phyloP scores from a whole-genome alignment of 2,113 vertebrate species.

The Leptosomus discolor region DNA sequence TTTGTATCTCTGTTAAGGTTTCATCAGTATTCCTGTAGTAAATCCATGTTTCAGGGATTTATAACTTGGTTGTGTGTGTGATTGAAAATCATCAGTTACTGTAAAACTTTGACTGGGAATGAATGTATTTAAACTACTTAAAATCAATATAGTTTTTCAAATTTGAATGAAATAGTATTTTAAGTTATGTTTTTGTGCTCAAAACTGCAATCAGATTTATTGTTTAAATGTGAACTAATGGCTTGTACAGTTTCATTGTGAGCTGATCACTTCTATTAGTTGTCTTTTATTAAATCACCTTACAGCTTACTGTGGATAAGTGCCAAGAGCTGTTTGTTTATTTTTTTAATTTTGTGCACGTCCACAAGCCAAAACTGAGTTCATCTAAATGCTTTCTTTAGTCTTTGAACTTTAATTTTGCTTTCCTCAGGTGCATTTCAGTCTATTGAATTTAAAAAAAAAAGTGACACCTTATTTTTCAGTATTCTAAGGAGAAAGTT shows the following conservation, averaged over 20 bases:
- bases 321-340: background rate
- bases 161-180: constrained; percentile 22
- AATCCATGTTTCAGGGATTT: constrained; percentile 66
- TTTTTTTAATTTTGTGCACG: background rate
- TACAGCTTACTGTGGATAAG: background rate
- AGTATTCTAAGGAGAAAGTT: background rate
- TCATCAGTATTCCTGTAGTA: constrained; percentile 67
- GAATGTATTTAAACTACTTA: constrained; percentile 45
- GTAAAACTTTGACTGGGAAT: constrained; percentile 52
- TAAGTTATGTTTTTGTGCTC: background rate
- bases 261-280: background rate
- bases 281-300: background rate
- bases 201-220: background rate
- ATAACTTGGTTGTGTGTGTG: constrained; percentile 16
- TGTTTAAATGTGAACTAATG: constrained; percentile 27
- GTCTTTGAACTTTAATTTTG: background rate
- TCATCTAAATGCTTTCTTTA: background rate
- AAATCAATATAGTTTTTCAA: constrained; percentile 38
- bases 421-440: background rate
- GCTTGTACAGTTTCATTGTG: constrained; percentile 19
- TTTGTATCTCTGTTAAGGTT: constrained; percentile 61
- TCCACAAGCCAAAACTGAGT: background rate
- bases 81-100: constrained; percentile 37
- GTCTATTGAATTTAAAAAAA: background rate
- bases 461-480: background rate